Evolutionary conservation across 92 coral and sea anemone species (phyloP), one percentile per base, ranked within the genome.

Genomic region (Paragorgia papillata): DNA sequence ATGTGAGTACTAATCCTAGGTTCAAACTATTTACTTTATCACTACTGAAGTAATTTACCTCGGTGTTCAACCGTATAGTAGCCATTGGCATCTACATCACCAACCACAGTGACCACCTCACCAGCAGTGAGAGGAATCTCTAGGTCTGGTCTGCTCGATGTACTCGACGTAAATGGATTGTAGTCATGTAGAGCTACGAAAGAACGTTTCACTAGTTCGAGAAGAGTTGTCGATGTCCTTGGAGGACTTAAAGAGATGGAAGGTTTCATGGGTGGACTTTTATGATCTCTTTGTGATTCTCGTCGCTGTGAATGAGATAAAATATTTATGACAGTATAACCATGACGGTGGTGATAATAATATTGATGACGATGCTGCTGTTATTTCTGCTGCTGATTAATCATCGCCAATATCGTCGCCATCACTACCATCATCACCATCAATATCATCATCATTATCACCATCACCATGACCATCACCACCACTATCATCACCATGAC

Each of bases 51-150:
- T 39, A 10, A 26, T 89, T 67, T 68, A 93, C 97, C 97, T 65
- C 80, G 75, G 74, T 91, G 84, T 49, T 91, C 92, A 27, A 91
- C 97, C 10, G 83, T 86, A 76, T 91, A 95, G 48, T 85, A 95
- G 13, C 97, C 95, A 68, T 79, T 79, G 22, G 75, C 51, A 69
- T 95, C 99, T 83, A 87, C 78, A 35, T 91, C 92, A 37, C 90
- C 97, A 37, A 79, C 82, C 18, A 89, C 89, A 0, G 92, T 95
- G 76, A 95, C 71, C 64, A 89, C 75, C 58, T 95, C 99, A 41
- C 99, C 99, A 81, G 92, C 88, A 85, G 80, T 91, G 68, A 95
- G 80, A 29, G 97, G 71, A 13, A 91, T 74, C 84, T 95, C 97
- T 3, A 85, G 79, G 58, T 92, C 90, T 13, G 95, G 96, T 18